Base-by-base conservation (phyloP, 2,797 vertebrate genomes). In the Urocyon cinereoargenteus region DNA sequence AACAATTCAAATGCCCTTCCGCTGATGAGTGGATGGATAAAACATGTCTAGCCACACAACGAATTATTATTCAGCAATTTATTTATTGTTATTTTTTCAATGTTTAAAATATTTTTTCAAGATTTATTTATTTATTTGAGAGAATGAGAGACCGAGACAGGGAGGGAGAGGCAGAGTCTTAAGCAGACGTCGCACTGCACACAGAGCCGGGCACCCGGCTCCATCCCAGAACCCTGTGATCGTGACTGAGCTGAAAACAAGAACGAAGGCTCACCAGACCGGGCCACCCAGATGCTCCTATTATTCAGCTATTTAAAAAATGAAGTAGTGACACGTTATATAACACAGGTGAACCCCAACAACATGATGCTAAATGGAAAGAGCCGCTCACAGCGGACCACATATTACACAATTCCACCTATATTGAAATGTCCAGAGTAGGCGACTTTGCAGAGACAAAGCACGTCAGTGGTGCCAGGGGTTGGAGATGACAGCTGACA, bases 221-320 rank as follows among this genome's bases (percentile, higher is more conserved):
- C 7, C 31, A 66, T 66, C 66, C 4, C 66, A 34, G 8, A n/a
- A 68, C 66, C 66, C 66, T 34, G 66, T 9, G 31, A 34, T 34
- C 8, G 11, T 5, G 16, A 68, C 18, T 10, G 66, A 68, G n/a
- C n/a, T 0, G 3, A 68, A 34, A 68, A n/a, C 66, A 68, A 68
- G n/a, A 34, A n/a, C n/a, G 9, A n/a, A 68, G 0, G 1, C n/a
- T 68, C 18, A 34, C 19, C 0, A 1, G 16, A 68, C 31, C 9
- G 64, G n/a, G 31, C 66, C 66, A 34, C 66, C 9, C n/a, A 68
- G n/a, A 18, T 4, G 2, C n/a, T n/a, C 16, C n/a, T 82, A 36
- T 88, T 88, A 57, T 16, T 61, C 22, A n/a, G 18, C 68, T 49
- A 10, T 31, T 75, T 26, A 85, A 70, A 62, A 78, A 93, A 66